A percentile compares a stretch with the other conserved stretches of the same genome.
These are phyloP conservation scores for Pitangus sulphuratus DNA, from an alignment of 2,797 vertebrate species.

Conservation along the genomic window DNA sequence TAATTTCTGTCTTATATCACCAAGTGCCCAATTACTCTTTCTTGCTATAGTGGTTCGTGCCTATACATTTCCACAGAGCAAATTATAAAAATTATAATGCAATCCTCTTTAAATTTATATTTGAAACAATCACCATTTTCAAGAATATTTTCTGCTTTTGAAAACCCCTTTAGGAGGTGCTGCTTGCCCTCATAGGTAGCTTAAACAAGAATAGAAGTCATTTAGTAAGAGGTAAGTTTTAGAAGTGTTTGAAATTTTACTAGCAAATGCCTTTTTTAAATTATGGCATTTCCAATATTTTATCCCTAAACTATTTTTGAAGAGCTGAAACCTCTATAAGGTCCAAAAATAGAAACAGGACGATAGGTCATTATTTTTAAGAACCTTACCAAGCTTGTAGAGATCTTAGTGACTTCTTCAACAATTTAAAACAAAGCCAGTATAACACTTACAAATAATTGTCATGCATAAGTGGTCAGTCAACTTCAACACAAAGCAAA, in stretches of 20 bases:
- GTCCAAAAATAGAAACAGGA: not conserved
- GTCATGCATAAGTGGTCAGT: conserved; percentile 43
- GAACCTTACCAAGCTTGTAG: conserved; percentile 34
- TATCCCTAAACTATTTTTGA: not conserved
- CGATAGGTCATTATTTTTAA: not conserved
- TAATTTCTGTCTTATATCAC: not conserved
- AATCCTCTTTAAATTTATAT: conserved; percentile 22
- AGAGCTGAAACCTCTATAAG: not conserved
- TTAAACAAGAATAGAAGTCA: not conserved
- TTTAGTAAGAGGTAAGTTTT: not conserved
- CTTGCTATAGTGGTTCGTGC: conserved; percentile 37
- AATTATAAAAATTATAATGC: conserved; percentile 65
- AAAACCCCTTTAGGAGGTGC: not conserved
- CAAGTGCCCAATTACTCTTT: conserved; percentile 63
- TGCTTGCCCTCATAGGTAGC: not conserved
- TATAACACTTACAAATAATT: not conserved
- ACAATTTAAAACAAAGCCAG: conserved; percentile 2
- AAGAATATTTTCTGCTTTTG: conserved; percentile 37
- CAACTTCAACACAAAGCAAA: conserved; percentile 29
- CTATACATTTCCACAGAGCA: conserved; percentile 15
- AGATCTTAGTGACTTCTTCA: not conserved
- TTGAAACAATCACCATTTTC: conserved; percentile 8
- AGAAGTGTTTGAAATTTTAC: not conserved
- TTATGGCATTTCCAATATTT: not conserved
- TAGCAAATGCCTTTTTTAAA: not conserved